Base-by-base conservation (phyloP, 2,888 invertebrate species). In the Artemia sinica region DNA sequence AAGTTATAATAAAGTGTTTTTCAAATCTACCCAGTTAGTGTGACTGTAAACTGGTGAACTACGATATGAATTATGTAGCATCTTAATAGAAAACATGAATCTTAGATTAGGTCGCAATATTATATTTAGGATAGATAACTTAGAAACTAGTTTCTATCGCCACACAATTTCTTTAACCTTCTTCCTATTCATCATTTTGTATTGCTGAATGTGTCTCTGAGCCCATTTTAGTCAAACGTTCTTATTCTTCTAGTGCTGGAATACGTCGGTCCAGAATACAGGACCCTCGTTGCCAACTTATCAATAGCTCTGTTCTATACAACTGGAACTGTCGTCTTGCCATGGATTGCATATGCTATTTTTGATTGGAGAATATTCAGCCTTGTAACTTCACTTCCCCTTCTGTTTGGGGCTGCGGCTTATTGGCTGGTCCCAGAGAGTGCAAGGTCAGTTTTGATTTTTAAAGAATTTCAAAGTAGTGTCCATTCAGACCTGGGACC, bases 221-320 rank as follows among this genome's bases (percentile, higher is more conserved):
- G 41, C 41, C 41, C 41, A 41, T 41, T 41, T 41, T 41, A 5
- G 6, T 41, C 41, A 41, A 41, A 67, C 49, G 8, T 14, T 14
- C n/a, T 69, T 68, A 49, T 65, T 63, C 67, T 81, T 81, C 14
- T 78, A 91, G 91, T 90, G 58, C 76, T 91, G 72, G 91, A 91
- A 76, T 91, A 91, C 78, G 90, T 91, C 6, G 91, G 91, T 12
- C 91, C 90, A 52, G 88, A 88, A 80, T 91, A 90, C 86, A 82
- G 91, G 13, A 91, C 91, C 0, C 88, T 91, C 76, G 91, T 91
- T 0, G 91, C 91, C 41, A 91, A 91, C 77, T 89, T 91, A 87
- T 90, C 90, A 0, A 91, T 91, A 67, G 91, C 91, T 0, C 79
- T 91, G 63, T 91, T 90, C 81, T 91, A 91, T 80, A 90, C 91